Evolutionary conservation across 2,888 invertebrate species (phyloP).

Genomic region (Drosophila phalerata): DNA sequence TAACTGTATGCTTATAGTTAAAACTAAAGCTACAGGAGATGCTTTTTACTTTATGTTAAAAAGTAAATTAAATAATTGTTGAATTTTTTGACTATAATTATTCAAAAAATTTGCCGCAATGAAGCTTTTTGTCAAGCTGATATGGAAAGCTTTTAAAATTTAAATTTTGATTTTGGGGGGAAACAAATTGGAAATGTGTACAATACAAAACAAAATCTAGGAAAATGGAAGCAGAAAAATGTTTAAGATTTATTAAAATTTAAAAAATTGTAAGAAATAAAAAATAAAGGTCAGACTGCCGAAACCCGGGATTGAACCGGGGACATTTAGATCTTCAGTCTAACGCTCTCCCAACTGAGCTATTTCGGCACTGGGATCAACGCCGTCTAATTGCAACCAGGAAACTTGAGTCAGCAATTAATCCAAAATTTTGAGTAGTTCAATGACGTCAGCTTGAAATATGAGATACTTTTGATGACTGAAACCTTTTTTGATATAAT

Average conservation of each 20-base stretch:
- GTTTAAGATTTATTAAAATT: neutral
- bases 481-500: neutral
- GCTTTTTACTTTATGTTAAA: no score
- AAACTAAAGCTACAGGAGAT: no score
- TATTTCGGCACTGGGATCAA: slow-evolving; percentile 88
- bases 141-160: no score
- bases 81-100: no score
- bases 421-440: neutral
- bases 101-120: no score
- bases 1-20: no score
- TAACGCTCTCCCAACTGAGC: slow-evolving; percentile 93
- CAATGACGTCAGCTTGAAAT: neutral
- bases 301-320: slow-evolving; percentile 91
- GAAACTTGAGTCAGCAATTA: neutral
- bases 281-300: slow-evolving; percentile 84
- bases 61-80: neutral
- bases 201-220: neutral
- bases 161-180: no score
- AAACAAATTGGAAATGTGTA: neutral
- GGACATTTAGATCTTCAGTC: slow-evolving; percentile 92
- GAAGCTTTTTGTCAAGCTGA: neutral
- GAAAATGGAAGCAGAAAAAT: no score
- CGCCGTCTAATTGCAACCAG: neutral
- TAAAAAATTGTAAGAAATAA: neutral
- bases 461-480: neutral